Evolutionary conservation across 2,113 vertebrate genomes (phyloP), one percentile per base, ranked within the genome.

Genomic region (Epinephelus fuscoguttatus): DNA sequence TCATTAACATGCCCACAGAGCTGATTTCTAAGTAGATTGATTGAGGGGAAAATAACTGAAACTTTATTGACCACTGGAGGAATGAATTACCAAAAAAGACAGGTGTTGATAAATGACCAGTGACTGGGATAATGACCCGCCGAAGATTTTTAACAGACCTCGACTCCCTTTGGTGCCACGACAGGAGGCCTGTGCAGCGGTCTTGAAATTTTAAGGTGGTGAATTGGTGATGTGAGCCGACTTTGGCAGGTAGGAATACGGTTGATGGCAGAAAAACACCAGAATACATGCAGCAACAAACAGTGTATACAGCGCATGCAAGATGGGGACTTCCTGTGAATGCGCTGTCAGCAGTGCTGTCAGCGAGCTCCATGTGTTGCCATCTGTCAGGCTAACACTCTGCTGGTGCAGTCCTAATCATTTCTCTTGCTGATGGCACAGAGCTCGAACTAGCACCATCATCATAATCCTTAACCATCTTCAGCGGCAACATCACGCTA

Each of bases 301-400:
- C 87, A 87, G 59, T 73, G 82, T 84, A 84, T 74, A 82, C 67
- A 74, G 81, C 37, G 84, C 63, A 80, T 80, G 84, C 87, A 80
- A 72, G 85, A 89, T 77, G 81, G 85, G 80, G 82, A 85, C 88
- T 89, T 92, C 77, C 80, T 87, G 82, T 79, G 88, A 91, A 84
- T 84, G 90, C 85, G 72, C 82, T 85, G 91, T 93, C 94, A 93
- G 93, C 93, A 92, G 84, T 89, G 87, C 84, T 92, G 89, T 91
- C 92, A 91, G 87, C 89, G 72, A 80, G 70, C 91, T 88, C 92
- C 89, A 53, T 81, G 88, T 90, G 91, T 92, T 92, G 87, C 93
- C 91, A 93, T 91, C 92, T 92, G 91, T 93, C 92, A 93, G 88
- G 80, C 86, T 75, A 89, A 90, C 79, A 77, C 78, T 82, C 85